Conservation (phyloP, 1,140 invertebrate genomes). For the Wasmannia auropunctata region DNA sequence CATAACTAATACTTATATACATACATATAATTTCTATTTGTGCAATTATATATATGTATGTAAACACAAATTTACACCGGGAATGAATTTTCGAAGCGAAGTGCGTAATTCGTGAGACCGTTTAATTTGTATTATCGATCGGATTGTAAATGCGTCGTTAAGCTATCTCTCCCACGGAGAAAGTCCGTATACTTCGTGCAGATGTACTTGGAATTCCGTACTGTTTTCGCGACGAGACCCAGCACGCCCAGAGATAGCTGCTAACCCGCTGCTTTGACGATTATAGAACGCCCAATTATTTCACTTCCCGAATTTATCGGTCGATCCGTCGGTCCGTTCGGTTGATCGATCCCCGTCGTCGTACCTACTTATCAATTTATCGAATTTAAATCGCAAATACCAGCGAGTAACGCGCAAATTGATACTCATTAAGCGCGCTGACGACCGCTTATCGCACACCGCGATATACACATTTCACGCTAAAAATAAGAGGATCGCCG, state of each 20-base stretch:
- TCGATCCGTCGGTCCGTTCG: no score
- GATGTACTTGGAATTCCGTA: not conserved
- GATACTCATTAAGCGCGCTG: conserved; percentile 1
- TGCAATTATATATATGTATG: no score
- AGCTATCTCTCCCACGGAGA: not conserved
- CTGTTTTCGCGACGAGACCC: not conserved
- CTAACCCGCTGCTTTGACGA: not conserved
- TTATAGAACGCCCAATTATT: not conserved
- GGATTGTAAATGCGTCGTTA: not conserved
- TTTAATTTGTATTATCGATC: not conserved
- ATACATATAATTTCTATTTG: no score
- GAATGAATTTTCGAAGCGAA: not conserved
- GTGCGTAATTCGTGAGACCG: not conserved
- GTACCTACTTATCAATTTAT: conserved; percentile 1
- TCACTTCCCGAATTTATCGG: not conserved
- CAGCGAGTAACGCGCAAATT: conserved; percentile 16
- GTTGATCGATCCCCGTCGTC: not conserved
- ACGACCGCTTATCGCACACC: not conserved
- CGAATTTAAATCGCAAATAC: conserved; percentile 20
- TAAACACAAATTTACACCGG: no score
- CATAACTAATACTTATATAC: no score
- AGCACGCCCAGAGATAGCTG: not conserved
- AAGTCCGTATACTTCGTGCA: not conserved
- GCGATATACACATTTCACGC: not conserved
- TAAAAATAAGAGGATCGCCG: not conserved